phyloP scores from a whole-genome alignment of 2,888 invertebrate genomes.

The Leucozona laternaria region DNA sequence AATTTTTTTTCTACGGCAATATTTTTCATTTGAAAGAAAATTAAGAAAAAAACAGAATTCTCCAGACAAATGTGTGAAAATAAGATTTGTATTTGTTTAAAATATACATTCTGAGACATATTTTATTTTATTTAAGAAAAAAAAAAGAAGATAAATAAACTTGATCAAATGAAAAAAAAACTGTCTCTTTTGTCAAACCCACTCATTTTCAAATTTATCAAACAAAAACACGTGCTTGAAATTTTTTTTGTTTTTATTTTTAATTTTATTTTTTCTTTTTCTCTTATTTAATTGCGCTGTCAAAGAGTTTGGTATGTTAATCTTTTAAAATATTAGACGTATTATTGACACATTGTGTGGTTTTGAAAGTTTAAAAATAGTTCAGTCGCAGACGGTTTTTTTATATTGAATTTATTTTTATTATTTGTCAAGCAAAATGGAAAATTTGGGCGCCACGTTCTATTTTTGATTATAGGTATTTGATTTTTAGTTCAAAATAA shows the following conservation, averaged over 20 bases:
- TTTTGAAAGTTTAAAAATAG: constrained; percentile 63
- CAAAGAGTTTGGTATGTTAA: neutral
- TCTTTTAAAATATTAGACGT: constrained; percentile 1
- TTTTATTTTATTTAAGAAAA: neutral
- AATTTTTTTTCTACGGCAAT: no score
- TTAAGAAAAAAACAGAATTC: neutral
- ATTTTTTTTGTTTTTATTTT: neutral
- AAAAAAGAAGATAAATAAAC: neutral
- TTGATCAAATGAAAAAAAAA: neutral
- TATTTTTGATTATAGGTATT: constrained; percentile 23
- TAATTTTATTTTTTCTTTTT: neutral
- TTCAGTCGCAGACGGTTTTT: constrained; percentile 39
- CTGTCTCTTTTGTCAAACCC: constrained; percentile 18
- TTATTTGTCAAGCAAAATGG: neutral
- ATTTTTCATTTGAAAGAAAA: neutral
- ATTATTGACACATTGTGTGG: constrained; percentile 46
- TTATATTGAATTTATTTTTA: neutral
- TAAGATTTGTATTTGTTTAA: neutral
- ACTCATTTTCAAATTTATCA: constrained; percentile 1
- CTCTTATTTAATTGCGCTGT: constrained; percentile 5
- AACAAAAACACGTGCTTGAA: constrained; percentile 10
- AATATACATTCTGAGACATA: neutral
- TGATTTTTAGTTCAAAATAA: neutral
- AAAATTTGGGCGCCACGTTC: constrained; percentile 7
- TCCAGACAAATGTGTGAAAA: neutral